A percentile compares a stretch with the other conserved stretches of the same genome.
These are phyloP conservation scores for Cephus sareptanus DNA, from an alignment of 2,888 invertebrate species.

Conservation along the genomic window DNA sequence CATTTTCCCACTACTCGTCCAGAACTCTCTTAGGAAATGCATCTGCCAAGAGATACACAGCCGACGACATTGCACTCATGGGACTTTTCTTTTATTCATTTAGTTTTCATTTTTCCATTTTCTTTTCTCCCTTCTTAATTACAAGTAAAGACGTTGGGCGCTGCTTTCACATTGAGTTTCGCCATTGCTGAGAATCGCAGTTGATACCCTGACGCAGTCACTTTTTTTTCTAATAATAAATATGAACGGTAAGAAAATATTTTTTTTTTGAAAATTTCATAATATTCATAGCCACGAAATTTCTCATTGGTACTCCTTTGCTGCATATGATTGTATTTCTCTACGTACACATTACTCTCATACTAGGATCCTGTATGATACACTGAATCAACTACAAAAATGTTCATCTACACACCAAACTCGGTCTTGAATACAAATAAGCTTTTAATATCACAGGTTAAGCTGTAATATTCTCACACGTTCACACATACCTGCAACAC, in stretches of 20 bases:
- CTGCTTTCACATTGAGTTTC: constrained; percentile 62
- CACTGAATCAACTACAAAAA: neutral
- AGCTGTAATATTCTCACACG: neutral
- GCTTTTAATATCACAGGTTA: neutral
- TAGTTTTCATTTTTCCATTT: neutral
- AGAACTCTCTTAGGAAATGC: neutral
- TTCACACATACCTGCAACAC: neutral
- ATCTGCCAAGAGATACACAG: neutral
- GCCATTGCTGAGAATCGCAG: constrained; percentile 30
- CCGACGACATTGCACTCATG: neutral
- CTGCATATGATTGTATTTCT: neutral
- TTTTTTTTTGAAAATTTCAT: neutral
- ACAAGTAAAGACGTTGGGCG: constrained; percentile 29
- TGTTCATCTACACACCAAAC: neutral
- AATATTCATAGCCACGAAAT: neutral
- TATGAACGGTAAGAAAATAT: neutral
- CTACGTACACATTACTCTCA: neutral
- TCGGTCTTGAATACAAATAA: neutral
- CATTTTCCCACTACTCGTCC: neutral
- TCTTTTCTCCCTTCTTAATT: neutral
- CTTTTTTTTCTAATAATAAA: neutral
- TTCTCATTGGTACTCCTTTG: neutral
- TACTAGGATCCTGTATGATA: neutral
- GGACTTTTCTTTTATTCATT: neutral
- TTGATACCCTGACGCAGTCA: neutral